Evolutionary conservation across 2,888 invertebrate genomes (phyloP).

Genomic region (Oithona nana): DNA sequence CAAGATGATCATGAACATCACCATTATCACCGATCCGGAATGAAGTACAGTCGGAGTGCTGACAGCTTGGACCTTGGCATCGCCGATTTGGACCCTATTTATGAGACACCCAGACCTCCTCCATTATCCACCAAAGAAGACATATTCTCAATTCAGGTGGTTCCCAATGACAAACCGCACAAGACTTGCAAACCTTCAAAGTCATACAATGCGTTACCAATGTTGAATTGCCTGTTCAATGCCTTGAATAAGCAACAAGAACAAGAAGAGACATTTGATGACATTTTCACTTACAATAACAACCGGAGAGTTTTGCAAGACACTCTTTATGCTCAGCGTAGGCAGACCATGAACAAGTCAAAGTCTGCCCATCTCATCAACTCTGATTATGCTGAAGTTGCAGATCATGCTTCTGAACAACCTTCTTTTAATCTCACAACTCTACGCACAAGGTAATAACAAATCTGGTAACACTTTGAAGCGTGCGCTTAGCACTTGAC

Average conservation of each 20-base stretch:
- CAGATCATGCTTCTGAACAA: neutral
- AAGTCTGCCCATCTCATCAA: constrained; percentile 5
- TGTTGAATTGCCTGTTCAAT: neutral
- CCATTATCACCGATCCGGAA: no score
- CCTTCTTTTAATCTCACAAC: neutral
- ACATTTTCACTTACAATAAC: neutral
- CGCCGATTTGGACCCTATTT: neutral
- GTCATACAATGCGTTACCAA: neutral
- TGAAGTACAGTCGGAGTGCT: neutral
- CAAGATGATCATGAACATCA: constrained; percentile 38
- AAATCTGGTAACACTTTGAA: neutral
- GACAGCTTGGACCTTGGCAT: constrained; percentile 19
- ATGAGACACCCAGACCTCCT: neutral
- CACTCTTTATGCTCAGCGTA: neutral
- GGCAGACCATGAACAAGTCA: neutral
- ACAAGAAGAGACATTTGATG: constrained; percentile 24
- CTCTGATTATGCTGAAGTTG: constrained; percentile 1
- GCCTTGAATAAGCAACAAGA: constrained; percentile 38
- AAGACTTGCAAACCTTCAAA: neutral
- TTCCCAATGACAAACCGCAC: neutral
- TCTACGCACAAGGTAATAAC: neutral
- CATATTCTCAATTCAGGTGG: neutral
- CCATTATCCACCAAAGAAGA: neutral
- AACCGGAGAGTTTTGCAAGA: neutral
- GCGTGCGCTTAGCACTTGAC: no score